Base-by-base conservation (phyloP, 2,113 vertebrate species). In the Poeciliopsis turrubarensis region DNA sequence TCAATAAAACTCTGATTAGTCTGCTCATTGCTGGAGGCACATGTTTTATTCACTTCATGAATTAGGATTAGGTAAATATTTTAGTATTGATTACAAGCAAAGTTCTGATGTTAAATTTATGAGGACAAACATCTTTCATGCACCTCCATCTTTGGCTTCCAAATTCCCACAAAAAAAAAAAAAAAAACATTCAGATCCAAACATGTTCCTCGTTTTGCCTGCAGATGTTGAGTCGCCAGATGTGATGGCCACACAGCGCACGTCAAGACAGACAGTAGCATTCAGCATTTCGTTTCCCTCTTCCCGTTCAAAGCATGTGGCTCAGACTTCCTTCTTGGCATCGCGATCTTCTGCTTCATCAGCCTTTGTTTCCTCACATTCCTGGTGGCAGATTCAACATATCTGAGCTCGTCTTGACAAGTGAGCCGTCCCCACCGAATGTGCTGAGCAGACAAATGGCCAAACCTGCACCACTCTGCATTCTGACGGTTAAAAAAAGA, bases 381-480 rank as follows among this genome's bases (percentile, higher is more conserved):
- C 77, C 86, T 82, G 1, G 66, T 39, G 65, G 80, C 68, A 47
- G 75, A 62, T 57, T 37, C 32, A 10, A 66, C 86, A 88, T 89
- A 89, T 80, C 88, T 85, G 81, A 79, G 78, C 86, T 71, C 69
- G 86, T 82, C 87, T 73, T 47, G 22, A 90, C 87, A 92, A 71
- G 87, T 29, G 72, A 68, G 73, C 15, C 31, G 41, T 70, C 60
- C 57, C 70, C 61, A 29, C 72, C 54, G 64, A 73, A n/a, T 31
- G 73, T 82, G 77, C 77, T 67, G 60, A 60, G 60, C 77, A 79
- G 82, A 17, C 68, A 64, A 77, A 78, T 57, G 62, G 62, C 66
- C 34, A 75, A 37, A 67, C 37, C 22, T 29, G 57, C 68, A 27
- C n/a, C 2, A 2, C 31, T 41, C 57, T 22, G 41, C 39, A 41